Percentiles rank a stretch among this genome's conserved stretches.
phyloP scores from a whole-genome alignment of 2,888 invertebrate genomes.

The Ectobius pallidus region DNA sequence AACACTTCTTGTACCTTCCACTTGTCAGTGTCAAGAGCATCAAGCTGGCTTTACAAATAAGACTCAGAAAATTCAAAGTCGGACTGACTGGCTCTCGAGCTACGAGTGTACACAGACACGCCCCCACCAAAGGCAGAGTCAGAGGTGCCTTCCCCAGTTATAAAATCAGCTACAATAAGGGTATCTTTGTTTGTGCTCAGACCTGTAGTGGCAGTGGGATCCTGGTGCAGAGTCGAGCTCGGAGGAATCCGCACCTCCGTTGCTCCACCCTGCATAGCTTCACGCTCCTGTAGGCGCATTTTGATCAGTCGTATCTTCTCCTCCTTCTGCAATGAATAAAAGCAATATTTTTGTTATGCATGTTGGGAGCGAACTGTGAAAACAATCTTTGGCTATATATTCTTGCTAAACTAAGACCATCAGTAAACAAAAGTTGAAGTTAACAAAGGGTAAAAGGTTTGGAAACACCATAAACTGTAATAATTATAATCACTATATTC shows the following conservation, averaged over 20 bases:
- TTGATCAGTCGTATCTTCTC: constrained; percentile 84
- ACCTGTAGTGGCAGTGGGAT: constrained; percentile 49
- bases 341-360: too few species aligned
- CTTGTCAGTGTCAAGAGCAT: background rate
- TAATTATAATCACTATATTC: too few species aligned
- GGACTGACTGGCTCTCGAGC: constrained; percentile 82
- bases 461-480: too few species aligned
- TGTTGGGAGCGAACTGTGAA: too few species aligned
- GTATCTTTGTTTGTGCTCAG: constrained; percentile 75
- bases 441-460: too few species aligned
- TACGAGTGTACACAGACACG: constrained; percentile 76
- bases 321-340: constrained; percentile 86
- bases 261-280: constrained; percentile 60
- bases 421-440: too few species aligned
- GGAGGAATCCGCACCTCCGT: constrained; percentile 40
- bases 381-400: too few species aligned
- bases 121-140: constrained; percentile 76
- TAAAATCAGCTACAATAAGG: constrained; percentile 75
- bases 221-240: constrained; percentile 43
- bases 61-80: constrained; percentile 89
- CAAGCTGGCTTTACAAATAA: constrained; percentile 65
- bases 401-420: too few species aligned
- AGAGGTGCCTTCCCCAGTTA: constrained; percentile 77
- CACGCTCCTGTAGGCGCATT: constrained; percentile 79
- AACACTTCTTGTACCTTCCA: background rate